Percentiles rank a stretch among this genome's conserved stretches.
phyloP scores from a whole-genome alignment of 2,888 invertebrate species.

The Apocheima hispidaria region DNA sequence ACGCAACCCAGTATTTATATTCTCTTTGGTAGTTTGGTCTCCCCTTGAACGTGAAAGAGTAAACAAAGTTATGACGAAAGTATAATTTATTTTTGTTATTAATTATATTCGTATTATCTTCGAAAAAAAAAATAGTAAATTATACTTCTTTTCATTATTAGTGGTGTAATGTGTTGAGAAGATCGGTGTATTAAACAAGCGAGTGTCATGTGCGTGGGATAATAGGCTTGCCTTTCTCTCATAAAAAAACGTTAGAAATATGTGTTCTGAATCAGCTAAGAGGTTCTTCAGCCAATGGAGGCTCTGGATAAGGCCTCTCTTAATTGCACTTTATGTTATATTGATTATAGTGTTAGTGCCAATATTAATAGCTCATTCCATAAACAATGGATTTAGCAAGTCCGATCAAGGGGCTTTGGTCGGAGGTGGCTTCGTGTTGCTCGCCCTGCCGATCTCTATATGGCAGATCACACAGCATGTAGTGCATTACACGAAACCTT shows the following conservation, averaged over 20 bases:
- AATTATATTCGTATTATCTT: conserved; percentile 9
- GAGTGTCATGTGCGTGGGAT: conserved; percentile 49
- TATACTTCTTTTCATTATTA: background rate
- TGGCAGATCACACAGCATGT: conserved; percentile 98
- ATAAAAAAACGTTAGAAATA: conserved; percentile 51
- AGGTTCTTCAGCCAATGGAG: conserved; percentile 89
- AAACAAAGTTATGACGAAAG: conserved; percentile 21
- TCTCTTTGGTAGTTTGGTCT: background rate
- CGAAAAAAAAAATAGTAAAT: background rate
- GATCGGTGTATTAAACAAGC: conserved; percentile 5
- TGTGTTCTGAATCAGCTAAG: conserved; percentile 73
- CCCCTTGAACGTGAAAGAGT: background rate
- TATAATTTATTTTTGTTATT: conserved; percentile 2
- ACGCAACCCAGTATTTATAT: no score
- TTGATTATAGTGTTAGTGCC: conserved; percentile 94
- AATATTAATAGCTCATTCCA: conserved; percentile 92
- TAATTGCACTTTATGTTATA: conserved; percentile 92
- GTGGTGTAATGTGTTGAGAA: background rate
- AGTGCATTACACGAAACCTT: conserved; percentile 96
- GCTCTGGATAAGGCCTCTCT: conserved; percentile 95
- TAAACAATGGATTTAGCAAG: conserved; percentile 91
- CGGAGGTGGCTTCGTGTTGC: conserved; percentile 95
- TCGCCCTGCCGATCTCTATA: conserved; percentile 96
- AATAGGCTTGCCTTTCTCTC: conserved; percentile 27
- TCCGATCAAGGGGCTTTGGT: conserved; percentile 93